phyloP scores from a whole-genome alignment of 1,140 invertebrate species.

The Thereuonema tuberculata region DNA sequence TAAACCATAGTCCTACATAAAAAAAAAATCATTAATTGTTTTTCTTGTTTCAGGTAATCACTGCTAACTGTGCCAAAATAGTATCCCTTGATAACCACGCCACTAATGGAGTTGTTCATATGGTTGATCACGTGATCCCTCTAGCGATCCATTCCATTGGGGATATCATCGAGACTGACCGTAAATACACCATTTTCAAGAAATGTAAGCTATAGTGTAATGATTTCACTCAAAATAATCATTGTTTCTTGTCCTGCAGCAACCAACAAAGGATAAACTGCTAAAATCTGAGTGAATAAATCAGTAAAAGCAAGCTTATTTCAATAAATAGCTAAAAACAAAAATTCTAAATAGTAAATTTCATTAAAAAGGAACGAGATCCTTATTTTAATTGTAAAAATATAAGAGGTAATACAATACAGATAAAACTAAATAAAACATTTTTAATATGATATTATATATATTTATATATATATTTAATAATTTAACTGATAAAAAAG shows the following conservation, averaged over 20 bases:
- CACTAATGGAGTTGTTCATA: constrained; percentile 40
- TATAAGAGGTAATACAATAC: too few relatives aligned
- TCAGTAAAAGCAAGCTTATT: not conserved
- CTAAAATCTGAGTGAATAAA: not conserved
- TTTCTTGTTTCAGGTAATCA: constrained; percentile 25
- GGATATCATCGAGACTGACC: constrained; percentile 34
- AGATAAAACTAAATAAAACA: too few relatives aligned
- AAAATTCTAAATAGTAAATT: not conserved
- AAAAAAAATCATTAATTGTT: constrained; percentile 7
- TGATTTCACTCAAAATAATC: too few relatives aligned
- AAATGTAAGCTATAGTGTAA: constrained; percentile 35
- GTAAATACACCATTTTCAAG: constrained; percentile 37
- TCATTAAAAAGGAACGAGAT: not conserved
- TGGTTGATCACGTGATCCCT: constrained; percentile 35
- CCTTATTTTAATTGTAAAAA: not conserved
- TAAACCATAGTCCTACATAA: constrained; percentile 5
- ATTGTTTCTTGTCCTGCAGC: too few relatives aligned
- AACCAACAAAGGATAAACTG: not conserved
- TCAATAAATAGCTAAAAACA: not conserved
- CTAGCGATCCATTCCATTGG: constrained; percentile 35
- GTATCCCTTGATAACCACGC: constrained; percentile 33
- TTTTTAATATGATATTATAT: too few relatives aligned
- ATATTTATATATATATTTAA: too few relatives aligned
- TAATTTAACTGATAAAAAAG: too few relatives aligned
- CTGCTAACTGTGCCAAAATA: constrained; percentile 32